Evolutionary conservation across 2,888 invertebrate species (phyloP).

Genomic region (Zonitis immaculata): DNA sequence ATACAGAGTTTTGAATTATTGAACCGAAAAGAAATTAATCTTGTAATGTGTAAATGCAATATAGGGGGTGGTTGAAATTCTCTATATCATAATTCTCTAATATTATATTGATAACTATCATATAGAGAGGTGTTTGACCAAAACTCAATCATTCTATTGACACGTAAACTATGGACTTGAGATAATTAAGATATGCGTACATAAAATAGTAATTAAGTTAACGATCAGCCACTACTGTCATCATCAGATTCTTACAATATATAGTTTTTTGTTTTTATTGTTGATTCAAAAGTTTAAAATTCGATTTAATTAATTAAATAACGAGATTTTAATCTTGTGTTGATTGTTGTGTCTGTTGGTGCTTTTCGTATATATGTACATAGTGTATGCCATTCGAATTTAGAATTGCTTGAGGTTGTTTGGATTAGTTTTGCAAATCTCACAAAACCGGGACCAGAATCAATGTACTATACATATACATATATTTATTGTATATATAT

Average conservation of each 20-base stretch:
- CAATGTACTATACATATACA: conserved; percentile 4
- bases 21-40: conserved; percentile 53
- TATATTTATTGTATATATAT: background rate
- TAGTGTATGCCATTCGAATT: conserved; percentile 37
- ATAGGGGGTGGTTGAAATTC: conserved; percentile 22
- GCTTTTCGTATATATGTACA: too few species aligned
- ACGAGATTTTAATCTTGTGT: background rate
- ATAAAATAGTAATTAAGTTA: conserved; percentile 18
- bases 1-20: conserved; percentile 53
- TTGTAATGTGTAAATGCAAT: conserved; percentile 45
- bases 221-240: conserved; percentile 7
- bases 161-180: conserved; percentile 10
- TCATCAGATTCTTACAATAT: conserved; percentile 3
- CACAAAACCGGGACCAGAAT: conserved; percentile 34
- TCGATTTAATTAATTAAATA: conserved; percentile 14
- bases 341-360: conserved; percentile 7
- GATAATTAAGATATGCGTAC: conserved; percentile 18
- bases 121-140: conserved; percentile 24
- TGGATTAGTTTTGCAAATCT: conserved; percentile 39
- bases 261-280: background rate
- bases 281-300: conserved; percentile 10
- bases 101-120: too few species aligned
- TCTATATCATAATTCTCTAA: conserved; percentile 38
- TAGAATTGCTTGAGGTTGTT: conserved; percentile 41
- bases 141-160: conserved; percentile 8